These are phyloP conservation scores for Triplophysa siluroides DNA, from an alignment of 2,113 vertebrate genomes.

Conservation along the genomic window DNA sequence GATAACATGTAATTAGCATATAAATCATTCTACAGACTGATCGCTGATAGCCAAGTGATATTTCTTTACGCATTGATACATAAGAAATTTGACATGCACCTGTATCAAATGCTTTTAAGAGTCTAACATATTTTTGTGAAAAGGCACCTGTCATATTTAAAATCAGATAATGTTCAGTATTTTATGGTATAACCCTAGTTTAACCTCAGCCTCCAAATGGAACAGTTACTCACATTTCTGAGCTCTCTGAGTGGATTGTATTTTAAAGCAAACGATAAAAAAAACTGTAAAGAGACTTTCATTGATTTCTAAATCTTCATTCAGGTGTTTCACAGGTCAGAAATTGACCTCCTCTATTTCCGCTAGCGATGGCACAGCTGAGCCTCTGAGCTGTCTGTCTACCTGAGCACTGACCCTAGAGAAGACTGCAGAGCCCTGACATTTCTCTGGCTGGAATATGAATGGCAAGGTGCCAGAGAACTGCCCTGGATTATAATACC, in stretches of 20 bases:
- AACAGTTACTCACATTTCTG: neutral
- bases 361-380: conserved; percentile 35
- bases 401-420: conserved; percentile 37
- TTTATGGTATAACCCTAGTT: neutral
- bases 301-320: conserved; percentile 48
- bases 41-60: neutral
- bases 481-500: conserved; percentile 48
- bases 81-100: neutral
- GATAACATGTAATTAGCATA: neutral
- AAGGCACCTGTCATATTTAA: neutral
- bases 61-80: neutral
- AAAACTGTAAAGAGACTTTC: conserved; percentile 25
- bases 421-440: conserved; percentile 46
- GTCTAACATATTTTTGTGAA: neutral
- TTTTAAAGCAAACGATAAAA: conserved; percentile 9
- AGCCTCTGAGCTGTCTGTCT: conserved; percentile 45
- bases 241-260: conserved; percentile 3
- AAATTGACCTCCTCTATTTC: conserved; percentile 43
- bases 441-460: conserved; percentile 53
- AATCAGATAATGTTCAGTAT: neutral
- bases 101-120: neutral
- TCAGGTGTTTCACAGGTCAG: conserved; percentile 48
- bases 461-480: conserved; percentile 48
- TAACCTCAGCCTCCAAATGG: neutral
- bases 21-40: conserved; percentile 9